Evolutionary conservation across 2,888 invertebrate genomes (phyloP).

Genomic region (Entomobrya proxima): DNA sequence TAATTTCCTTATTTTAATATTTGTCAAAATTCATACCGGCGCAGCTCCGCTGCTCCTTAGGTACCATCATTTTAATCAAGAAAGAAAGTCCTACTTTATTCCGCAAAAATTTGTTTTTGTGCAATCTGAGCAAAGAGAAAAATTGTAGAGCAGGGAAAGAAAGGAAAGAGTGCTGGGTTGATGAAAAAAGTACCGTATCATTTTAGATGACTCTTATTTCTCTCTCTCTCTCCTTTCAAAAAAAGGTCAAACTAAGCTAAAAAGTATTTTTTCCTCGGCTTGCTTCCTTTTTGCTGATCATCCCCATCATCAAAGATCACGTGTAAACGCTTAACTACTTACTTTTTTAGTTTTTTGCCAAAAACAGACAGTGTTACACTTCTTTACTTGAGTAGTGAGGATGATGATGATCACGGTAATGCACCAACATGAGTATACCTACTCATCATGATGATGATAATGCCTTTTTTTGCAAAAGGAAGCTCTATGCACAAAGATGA

Average conservation of each 20-base stretch:
- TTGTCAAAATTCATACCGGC: no score
- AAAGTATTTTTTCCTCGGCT: neutral
- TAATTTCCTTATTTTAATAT: no score
- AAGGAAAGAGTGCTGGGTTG: no score
- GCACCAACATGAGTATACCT: neutral
- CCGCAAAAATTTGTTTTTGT: no score
- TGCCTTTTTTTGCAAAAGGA: neutral
- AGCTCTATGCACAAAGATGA: no score
- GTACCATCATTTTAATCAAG: no score
- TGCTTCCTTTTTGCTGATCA: neutral
- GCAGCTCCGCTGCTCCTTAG: no score
- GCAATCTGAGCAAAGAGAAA: no score
- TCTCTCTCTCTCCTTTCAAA: neutral
- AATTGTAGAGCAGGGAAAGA: no score
- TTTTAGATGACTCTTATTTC: conserved; percentile 2
- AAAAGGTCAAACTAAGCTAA: conserved; percentile 41
- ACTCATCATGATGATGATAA: neutral
- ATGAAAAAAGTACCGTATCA: conserved; percentile 55
- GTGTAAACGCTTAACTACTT: conserved; percentile 27
- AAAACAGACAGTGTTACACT: conserved; percentile 36
- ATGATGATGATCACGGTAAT: neutral
- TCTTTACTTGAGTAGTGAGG: neutral
- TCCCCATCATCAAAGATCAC: neutral
- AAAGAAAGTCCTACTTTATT: no score
- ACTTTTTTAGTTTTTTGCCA: conserved; percentile 15